These are phyloP conservation scores for Macroglossus sobrinus DNA, from an alignment of 2,113 vertebrate genomes.

Conservation along the genomic window DNA sequence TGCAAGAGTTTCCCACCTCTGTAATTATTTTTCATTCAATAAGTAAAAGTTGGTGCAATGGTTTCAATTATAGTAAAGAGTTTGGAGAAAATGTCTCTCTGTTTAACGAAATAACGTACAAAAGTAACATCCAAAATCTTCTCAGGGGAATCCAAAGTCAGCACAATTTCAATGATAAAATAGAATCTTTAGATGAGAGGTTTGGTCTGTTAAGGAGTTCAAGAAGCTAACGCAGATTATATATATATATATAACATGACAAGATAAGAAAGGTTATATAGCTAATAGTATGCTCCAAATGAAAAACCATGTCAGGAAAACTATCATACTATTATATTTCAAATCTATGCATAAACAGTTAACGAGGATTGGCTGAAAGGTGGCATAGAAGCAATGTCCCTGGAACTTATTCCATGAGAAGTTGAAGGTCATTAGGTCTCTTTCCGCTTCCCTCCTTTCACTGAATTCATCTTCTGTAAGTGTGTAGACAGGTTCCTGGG, in stretches of 20 bases:
- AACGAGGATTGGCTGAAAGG: neutral
- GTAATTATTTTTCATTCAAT: neutral
- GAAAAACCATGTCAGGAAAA: neutral
- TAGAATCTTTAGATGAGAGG: constrained; percentile 21
- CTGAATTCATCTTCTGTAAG: neutral
- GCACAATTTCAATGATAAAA: constrained; percentile 28
- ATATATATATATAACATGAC: neutral
- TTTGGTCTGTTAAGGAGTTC: neutral
- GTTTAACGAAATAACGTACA: neutral
- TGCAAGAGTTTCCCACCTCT: neutral
- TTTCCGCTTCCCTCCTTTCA: neutral
- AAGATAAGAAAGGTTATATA: neutral
- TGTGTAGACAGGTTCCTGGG: neutral
- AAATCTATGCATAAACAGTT: neutral
- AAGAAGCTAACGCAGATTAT: neutral
- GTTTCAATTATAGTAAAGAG: neutral
- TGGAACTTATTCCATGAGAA: neutral
- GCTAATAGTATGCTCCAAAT: neutral
- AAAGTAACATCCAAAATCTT: constrained; percentile 47
- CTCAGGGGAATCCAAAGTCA: constrained; percentile 18
- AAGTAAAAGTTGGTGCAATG: neutral
- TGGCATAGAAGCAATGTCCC: neutral
- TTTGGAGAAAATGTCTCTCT: neutral
- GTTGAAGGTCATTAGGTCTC: neutral
- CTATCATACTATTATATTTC: neutral